These are phyloP conservation scores for Callaeas wilsoni DNA, from an alignment of 2,113 vertebrate genomes.

Conservation along the genomic window DNA sequence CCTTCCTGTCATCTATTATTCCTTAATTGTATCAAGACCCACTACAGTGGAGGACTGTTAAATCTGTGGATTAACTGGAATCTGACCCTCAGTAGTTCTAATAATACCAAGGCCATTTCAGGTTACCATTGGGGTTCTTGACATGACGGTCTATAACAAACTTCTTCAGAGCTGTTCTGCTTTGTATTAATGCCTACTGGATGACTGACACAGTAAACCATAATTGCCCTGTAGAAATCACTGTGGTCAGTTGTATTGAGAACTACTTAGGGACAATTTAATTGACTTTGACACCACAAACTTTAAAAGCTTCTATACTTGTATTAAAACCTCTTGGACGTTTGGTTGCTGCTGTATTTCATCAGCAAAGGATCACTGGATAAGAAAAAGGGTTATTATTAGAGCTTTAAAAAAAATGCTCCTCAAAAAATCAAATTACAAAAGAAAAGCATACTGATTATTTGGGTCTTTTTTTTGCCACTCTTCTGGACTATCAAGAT, in stretches of 20 bases:
- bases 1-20: slow-evolving; percentile 43
- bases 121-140: not conserved
- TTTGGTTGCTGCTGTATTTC: not conserved
- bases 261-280: slow-evolving; percentile 30
- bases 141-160: slow-evolving; percentile 12
- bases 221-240: slow-evolving; percentile 36
- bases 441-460: not conserved
- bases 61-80: slow-evolving; percentile 44
- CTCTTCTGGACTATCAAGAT: not conserved
- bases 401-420: not conserved
- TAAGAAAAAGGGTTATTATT: not conserved
- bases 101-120: slow-evolving; percentile 8
- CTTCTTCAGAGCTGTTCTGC: slow-evolving; percentile 10
- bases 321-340: not conserved
- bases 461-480: not conserved
- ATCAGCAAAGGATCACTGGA: not conserved
- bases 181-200: slow-evolving; percentile 27
- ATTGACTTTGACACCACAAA: slow-evolving; percentile 29
- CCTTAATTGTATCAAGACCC: slow-evolving; percentile 48
- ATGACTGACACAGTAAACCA: slow-evolving; percentile 37
- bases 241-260: slow-evolving; percentile 27
- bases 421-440: not conserved
- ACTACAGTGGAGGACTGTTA: slow-evolving; percentile 11
- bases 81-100: slow-evolving; percentile 38
- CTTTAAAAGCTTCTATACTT: slow-evolving; percentile 5